These are phyloP conservation scores for Carpatolechia fugitivella DNA, from an alignment of 2,888 invertebrate species.

Conservation along the genomic window DNA sequence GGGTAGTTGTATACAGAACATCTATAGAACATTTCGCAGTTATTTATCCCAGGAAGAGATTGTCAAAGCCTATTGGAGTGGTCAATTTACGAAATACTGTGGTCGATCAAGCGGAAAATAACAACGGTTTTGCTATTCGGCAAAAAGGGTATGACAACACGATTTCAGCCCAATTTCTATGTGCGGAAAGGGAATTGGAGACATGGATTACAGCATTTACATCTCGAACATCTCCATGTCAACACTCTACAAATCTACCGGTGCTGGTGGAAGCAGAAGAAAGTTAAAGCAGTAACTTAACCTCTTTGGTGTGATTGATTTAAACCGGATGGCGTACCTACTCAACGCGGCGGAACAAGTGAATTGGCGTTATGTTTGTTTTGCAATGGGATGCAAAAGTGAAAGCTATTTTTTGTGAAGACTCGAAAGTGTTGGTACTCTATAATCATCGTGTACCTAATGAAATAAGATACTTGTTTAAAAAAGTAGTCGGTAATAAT, in stretches of 20 bases:
- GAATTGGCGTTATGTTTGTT: conserved; percentile 59
- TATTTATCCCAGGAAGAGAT: conserved; percentile 81
- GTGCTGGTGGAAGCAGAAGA: conserved; percentile 82
- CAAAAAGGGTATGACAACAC: conserved; percentile 83
- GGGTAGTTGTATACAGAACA: conserved; percentile 82
- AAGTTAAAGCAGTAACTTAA: conserved; percentile 39
- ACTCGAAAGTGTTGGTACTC: conserved; percentile 43
- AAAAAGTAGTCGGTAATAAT: neutral
- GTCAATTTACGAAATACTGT: conserved; percentile 80
- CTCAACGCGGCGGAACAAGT: conserved; percentile 29
- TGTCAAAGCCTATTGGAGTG: conserved; percentile 80
- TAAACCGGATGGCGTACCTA: conserved; percentile 29
- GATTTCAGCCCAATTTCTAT: conserved; percentile 79
- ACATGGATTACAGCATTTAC: conserved; percentile 81
- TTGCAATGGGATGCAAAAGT: conserved; percentile 67
- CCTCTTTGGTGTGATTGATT: conserved; percentile 44
- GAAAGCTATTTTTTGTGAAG: conserved; percentile 65
- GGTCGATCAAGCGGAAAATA: conserved; percentile 70
- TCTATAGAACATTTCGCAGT: conserved; percentile 83
- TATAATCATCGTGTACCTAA: conserved; percentile 35
- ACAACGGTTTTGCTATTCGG: conserved; percentile 77
- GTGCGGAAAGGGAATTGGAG: conserved; percentile 78
- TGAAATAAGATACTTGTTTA: conserved; percentile 10
- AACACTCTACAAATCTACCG: conserved; percentile 71
- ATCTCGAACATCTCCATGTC: conserved; percentile 63